These are phyloP conservation scores for Oxyura jamaicensis DNA, from an alignment of 2,113 vertebrate genomes.

Conservation along the genomic window DNA sequence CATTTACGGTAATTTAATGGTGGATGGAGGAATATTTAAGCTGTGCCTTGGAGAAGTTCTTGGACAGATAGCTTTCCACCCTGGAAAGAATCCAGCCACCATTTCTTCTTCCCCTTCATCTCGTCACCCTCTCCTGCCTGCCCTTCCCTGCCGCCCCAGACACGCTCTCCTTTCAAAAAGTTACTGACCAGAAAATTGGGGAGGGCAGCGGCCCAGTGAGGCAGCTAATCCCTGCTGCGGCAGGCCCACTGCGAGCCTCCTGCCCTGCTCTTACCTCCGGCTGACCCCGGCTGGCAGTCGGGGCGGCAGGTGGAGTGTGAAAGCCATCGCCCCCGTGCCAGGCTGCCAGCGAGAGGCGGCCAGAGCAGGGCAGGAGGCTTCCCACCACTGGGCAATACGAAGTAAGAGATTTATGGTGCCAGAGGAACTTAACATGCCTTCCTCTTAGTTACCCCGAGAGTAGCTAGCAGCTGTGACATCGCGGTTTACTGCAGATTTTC, in stretches of 20 bases:
- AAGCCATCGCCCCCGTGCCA: not conserved
- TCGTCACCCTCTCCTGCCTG: not conserved
- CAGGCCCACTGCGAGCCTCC: not conserved
- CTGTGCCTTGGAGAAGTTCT: slow-evolving; percentile 6
- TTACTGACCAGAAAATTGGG: slow-evolving; percentile 65
- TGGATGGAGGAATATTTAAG: not conserved
- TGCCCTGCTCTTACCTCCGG: not conserved
- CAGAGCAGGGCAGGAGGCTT: not conserved
- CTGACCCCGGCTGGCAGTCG: slow-evolving; percentile 26
- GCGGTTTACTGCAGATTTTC: not conserved
- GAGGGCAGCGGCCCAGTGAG: slow-evolving; percentile 38
- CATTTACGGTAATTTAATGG: not conserved
- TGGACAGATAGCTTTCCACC: slow-evolving; percentile 17
- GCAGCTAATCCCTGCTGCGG: slow-evolving; percentile 36
- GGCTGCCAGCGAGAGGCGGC: not conserved
- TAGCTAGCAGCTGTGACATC: not conserved
- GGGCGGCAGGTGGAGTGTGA: slow-evolving; percentile 20
- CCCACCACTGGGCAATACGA: accelerated
- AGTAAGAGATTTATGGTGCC: not conserved
- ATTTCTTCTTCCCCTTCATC: slow-evolving; percentile 13
- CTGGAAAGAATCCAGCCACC: slow-evolving; percentile 15
- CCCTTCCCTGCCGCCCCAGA: not conserved
- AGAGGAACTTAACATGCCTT: not conserved
- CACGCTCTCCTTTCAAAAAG: slow-evolving; percentile 63
- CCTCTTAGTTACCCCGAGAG: not conserved